Evolutionary conservation across 2,888 invertebrate species (phyloP).

Genomic region (Gisinianus flammeolus): DNA sequence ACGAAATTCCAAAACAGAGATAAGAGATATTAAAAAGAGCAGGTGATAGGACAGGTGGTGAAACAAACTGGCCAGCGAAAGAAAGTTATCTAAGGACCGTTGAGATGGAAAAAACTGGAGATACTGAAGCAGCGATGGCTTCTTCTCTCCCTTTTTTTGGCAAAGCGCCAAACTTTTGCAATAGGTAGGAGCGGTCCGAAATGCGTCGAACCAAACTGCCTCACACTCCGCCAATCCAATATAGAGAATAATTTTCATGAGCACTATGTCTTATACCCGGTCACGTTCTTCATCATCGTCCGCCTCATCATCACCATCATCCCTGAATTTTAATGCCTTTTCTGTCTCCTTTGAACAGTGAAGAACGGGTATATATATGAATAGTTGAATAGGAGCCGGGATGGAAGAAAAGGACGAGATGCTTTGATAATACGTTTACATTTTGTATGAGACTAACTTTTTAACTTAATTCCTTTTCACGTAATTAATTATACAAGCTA

Average conservation of each 20-base stretch:
- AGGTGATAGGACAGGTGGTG: constrained; percentile 35
- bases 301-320: background rate
- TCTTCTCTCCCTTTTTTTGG: constrained; percentile 30
- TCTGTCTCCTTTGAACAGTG: background rate
- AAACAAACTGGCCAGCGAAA: constrained; percentile 8
- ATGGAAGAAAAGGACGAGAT: too few relatives aligned
- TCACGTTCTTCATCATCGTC: constrained; percentile 28
- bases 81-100: constrained; percentile 1
- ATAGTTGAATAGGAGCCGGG: too few relatives aligned
- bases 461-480: background rate
- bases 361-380: background rate
- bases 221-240: constrained; percentile 38
- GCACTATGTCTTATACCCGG: constrained; percentile 22
- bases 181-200: constrained; percentile 41
- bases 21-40: constrained; percentile 16
- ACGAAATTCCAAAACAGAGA: background rate
- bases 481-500: background rate
- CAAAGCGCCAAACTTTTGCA: constrained; percentile 39
- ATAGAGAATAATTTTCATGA: constrained; percentile 27
- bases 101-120: constrained; percentile 32
- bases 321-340: constrained; percentile 15
- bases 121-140: constrained; percentile 34
- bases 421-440: too few relatives aligned
- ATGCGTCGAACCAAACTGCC: constrained; percentile 38
- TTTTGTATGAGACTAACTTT: too few relatives aligned